Evolutionary conservation across 2,113 vertebrate species (phyloP), one percentile per base, ranked within the genome.

Genomic region (Ovis canadensis): DNA sequence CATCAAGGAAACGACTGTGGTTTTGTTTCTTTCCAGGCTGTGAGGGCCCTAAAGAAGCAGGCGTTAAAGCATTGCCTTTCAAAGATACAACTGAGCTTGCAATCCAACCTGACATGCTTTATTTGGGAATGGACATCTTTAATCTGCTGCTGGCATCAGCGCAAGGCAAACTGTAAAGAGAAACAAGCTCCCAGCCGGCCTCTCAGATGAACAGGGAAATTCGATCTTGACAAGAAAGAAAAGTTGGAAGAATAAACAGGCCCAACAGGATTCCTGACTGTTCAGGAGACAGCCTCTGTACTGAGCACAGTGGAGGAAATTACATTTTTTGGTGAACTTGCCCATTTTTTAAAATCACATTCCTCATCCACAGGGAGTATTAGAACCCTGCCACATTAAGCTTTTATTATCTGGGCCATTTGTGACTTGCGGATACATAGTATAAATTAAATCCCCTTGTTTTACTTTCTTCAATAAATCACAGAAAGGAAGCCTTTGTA

Each of bases 1-100:
- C 12, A 12, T 43, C 45, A 2, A 2, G 3, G 25, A 43, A 60
- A 25, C 0, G 2, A 13, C 0, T 29, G 11, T 48, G 17, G 59
- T 57, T 81, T 50, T 55, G 29, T 71, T 64, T 81, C 50, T 88
- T 45, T 90, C 25, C 29, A 27, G 10, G 2, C 12, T 11, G 19
- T 54, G 12, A 78, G 52, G 48, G n/a, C 48, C 13, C 71, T 48
- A 10, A 78, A 45, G 60, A 33, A 48, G 48, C 1, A 67, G 50
- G 14, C 89, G 60, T 55, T 60, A 74, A 91, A 59, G 21, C 1
- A 1, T 13, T 3, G 13, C 25, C 64, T 60, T 90, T 62, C 16
- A 54, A 59, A 84, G 80, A 57, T 7, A 48, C 62, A 87, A 9
- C 33, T 2, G 40, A 52, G 80, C 64, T 14, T 74, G 17, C 16